A percentile compares a stretch with the other conserved stretches of the same genome.
phyloP scores from a whole-genome alignment of 2,113 vertebrate genomes.

The Apistogramma diplotaenia region DNA sequence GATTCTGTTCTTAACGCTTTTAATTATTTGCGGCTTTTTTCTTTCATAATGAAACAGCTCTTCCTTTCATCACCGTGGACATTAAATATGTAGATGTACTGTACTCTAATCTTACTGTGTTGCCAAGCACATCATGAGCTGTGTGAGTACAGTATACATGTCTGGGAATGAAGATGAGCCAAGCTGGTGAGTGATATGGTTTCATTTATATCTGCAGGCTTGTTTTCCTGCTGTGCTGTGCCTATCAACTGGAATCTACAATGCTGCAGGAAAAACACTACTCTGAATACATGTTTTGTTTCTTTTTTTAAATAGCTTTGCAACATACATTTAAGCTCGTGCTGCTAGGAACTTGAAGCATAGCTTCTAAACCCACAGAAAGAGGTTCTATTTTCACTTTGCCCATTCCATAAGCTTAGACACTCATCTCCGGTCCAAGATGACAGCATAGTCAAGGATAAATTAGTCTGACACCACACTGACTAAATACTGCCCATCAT shows the following conservation, averaged over 20 bases:
- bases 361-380: conserved; percentile 33
- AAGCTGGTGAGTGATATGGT: conserved; percentile 32
- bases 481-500: conserved; percentile 44
- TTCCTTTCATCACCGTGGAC: not conserved
- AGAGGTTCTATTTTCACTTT: conserved; percentile 42
- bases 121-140: conserved; percentile 37
- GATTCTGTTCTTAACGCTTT: not conserved
- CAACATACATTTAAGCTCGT: conserved; percentile 4
- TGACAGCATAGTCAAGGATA: conserved; percentile 40
- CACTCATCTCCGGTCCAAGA: conserved; percentile 35
- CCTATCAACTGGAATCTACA: not conserved
- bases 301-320: not conserved
- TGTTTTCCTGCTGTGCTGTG: not conserved
- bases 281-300: not conserved
- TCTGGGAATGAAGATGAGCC: conserved; percentile 29
- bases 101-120: conserved; percentile 27
- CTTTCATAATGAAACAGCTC: conserved; percentile 12
- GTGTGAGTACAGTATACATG: not conserved
- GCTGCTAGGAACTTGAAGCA: conserved; percentile 10
- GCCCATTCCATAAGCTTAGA: conserved; percentile 26
- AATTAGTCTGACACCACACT: conserved; percentile 48
- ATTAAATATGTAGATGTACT: conserved; percentile 37
- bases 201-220: conserved; percentile 18
- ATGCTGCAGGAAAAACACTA: not conserved
- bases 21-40: conserved; percentile 5